Conservation (phyloP, 2,888 invertebrate genomes). For the Morpho helenor region DNA sequence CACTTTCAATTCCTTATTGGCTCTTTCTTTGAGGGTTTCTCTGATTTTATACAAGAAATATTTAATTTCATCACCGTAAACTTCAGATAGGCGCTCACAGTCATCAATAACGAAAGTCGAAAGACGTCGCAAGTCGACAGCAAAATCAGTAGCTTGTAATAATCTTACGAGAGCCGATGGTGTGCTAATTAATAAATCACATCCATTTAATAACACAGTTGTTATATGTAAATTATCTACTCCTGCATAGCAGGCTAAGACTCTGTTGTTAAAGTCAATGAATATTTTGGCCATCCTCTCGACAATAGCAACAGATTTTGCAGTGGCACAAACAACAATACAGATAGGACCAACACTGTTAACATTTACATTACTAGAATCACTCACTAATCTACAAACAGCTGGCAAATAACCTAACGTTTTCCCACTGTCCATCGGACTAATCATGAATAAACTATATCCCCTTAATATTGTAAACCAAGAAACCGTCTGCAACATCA, state of each 20-base stretch:
- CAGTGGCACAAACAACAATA: conserved; percentile 82
- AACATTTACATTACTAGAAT: conserved; percentile 45
- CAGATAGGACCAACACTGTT: conserved; percentile 80
- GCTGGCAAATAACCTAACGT: conserved; percentile 85
- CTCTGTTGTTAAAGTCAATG: conserved; percentile 47
- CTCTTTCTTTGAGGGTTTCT: conserved; percentile 59
- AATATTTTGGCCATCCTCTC: conserved; percentile 60
- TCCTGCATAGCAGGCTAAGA: conserved; percentile 64
- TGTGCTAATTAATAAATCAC: conserved; percentile 85
- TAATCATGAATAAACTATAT: conserved; percentile 82
- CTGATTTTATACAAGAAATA: conserved; percentile 60
- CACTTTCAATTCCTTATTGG: conserved; percentile 61
- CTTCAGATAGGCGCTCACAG: conserved; percentile 80
- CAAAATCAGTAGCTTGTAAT: conserved; percentile 50
- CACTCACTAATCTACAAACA: conserved; percentile 79
- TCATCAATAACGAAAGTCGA: conserved; percentile 85
- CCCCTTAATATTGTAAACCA: conserved; percentile 85
- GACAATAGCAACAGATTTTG: conserved; percentile 74
- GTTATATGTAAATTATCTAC: conserved; percentile 51
- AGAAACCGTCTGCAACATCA: conserved; percentile 82
- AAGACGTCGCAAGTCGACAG: conserved; percentile 80
- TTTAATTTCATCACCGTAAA: conserved; percentile 69
- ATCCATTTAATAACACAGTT: conserved; percentile 80
- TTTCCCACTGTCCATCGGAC: conserved; percentile 81
- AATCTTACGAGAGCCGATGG: conserved; percentile 77